These are phyloP conservation scores for Capricornis sumatraensis DNA, from an alignment of 2,113 vertebrate species.

Conservation along the genomic window DNA sequence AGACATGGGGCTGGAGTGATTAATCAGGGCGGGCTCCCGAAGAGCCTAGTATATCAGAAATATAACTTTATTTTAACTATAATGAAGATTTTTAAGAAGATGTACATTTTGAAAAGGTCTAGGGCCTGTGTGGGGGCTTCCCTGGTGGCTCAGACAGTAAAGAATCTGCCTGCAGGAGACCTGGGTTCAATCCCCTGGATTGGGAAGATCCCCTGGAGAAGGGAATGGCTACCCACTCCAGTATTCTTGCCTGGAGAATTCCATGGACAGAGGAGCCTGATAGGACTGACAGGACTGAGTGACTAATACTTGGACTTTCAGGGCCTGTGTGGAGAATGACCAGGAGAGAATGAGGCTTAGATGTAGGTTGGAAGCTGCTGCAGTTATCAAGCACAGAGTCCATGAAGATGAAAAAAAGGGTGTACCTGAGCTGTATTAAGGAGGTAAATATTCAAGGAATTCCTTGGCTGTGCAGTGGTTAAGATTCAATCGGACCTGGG, in stretches of 20 bases:
- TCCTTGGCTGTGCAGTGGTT: not conserved
- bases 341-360: not conserved
- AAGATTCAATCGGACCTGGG: not conserved
- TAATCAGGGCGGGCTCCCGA: not conserved
- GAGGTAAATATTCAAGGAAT: not conserved
- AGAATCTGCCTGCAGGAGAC: not conserved
- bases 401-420: not conserved
- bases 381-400: not conserved
- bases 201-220: not conserved
- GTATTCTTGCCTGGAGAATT: not conserved
- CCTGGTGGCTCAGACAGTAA: not conserved
- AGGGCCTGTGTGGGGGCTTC: not conserved
- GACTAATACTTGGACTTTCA: not conserved
- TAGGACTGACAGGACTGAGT: not conserved
- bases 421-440: not conserved
- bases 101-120: not conserved
- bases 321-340: not conserved
- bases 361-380: not conserved
- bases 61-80: slow-evolving; percentile 8
- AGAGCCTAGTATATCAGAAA: not conserved
- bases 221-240: not conserved
- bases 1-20: not conserved
- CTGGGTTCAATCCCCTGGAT: not conserved
- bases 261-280: not conserved
- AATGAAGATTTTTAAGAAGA: not conserved